Conservation (phyloP, 2,113 vertebrate species). For the Opisthocomus hoazin region DNA sequence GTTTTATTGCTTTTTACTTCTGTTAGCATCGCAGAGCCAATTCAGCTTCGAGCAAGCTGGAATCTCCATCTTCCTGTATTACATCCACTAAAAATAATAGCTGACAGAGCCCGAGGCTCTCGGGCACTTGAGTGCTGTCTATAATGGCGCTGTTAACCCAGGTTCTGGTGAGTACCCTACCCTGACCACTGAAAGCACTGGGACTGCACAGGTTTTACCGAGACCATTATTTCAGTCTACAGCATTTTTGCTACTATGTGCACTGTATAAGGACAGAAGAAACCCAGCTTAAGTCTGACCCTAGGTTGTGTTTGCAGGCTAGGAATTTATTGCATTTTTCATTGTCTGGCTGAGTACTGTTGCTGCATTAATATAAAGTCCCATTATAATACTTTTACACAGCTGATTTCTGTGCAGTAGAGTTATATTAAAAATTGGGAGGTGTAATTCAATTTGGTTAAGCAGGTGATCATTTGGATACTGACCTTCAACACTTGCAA, state of each 20-base stretch:
- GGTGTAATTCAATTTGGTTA: not conserved
- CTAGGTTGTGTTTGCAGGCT: not conserved
- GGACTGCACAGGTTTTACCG: not conserved
- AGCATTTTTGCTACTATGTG: not conserved
- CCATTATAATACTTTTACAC: not conserved
- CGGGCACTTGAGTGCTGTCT: not conserved
- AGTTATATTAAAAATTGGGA: not conserved
- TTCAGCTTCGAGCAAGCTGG: not conserved
- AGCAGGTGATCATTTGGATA: not conserved
- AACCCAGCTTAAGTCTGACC: not conserved
- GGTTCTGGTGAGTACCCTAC: not conserved
- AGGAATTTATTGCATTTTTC: not conserved
- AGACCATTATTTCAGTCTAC: not conserved
- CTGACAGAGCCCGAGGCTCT: not conserved
- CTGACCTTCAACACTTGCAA: not conserved
- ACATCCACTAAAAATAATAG: not conserved
- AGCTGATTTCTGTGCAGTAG: not conserved
- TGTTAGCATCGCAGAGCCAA: not conserved
- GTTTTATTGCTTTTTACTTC: constrained; percentile 21
- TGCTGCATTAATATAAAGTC: not conserved
- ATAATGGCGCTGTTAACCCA: not conserved
- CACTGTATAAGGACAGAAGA: not conserved
- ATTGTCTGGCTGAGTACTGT: not conserved
- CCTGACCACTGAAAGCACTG: not conserved
- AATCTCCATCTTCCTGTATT: not conserved